These are phyloP conservation scores for Macrophya alboannulata DNA, from an alignment of 2,888 invertebrate species.

Conservation along the genomic window DNA sequence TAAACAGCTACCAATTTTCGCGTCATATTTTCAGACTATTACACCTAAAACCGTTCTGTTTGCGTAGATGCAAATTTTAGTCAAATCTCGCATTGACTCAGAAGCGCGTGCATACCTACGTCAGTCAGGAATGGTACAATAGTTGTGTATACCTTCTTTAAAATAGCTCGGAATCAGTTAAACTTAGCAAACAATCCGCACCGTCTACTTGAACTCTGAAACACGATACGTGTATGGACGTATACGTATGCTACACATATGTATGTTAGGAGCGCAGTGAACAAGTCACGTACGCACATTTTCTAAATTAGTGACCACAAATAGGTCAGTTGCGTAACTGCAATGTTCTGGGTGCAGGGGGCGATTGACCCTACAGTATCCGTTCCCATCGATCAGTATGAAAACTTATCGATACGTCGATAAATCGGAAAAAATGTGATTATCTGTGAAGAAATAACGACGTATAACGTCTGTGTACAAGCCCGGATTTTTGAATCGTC, in stretches of 20 bases:
- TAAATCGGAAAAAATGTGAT: not conserved
- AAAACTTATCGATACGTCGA: not conserved
- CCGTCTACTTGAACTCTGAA: constrained; percentile 12
- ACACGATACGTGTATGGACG: not conserved
- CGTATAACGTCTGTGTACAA: not conserved
- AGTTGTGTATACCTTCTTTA: constrained; percentile 1
- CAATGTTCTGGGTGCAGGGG: constrained; percentile 16
- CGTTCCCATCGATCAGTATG: constrained; percentile 15
- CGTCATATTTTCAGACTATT: not conserved
- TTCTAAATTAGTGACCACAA: constrained; percentile 51
- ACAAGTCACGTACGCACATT: constrained; percentile 53
- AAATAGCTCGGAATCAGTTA: constrained; percentile 33
- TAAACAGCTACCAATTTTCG: not conserved
- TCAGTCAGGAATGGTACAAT: not conserved
- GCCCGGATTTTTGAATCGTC: not conserved
- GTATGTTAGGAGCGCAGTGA: constrained; percentile 8
- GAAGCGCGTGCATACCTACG: not conserved
- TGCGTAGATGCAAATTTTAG: constrained; percentile 21
- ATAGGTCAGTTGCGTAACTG: constrained; percentile 48
- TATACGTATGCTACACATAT: not conserved
- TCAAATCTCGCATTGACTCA: constrained; percentile 30
- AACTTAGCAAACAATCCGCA: constrained; percentile 34
- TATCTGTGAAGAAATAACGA: not conserved
- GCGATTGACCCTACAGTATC: constrained; percentile 47
- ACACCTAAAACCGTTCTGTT: not conserved